These are phyloP conservation scores for Meiosimyza decipiens DNA, from an alignment of 2,888 invertebrate genomes.

Conservation along the genomic window DNA sequence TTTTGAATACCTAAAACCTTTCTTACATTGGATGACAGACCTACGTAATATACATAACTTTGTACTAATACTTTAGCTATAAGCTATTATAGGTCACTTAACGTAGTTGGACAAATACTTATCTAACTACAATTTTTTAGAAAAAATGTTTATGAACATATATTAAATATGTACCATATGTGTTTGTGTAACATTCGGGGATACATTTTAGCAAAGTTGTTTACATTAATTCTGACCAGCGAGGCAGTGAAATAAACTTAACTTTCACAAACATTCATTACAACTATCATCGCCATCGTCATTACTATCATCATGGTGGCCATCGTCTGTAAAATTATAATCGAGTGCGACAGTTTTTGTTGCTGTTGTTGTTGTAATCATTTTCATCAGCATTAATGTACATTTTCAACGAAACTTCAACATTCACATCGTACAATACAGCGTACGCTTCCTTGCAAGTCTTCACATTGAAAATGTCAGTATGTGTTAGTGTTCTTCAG, in stretches of 20 bases:
- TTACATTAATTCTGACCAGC: conserved; percentile 17
- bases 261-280: not conserved
- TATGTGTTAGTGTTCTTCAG: not conserved
- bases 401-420: not conserved
- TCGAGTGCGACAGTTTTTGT: not conserved
- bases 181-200: not conserved
- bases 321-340: not conserved
- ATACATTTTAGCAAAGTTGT: conserved; percentile 14
- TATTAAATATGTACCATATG: no score
- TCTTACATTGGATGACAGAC: no score
- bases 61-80: no score
- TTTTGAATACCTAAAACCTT: no score
- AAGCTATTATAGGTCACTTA: no score
- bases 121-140: no score
- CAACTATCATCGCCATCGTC: not conserved
- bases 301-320: not conserved
- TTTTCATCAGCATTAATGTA: not conserved
- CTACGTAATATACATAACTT: no score
- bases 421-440: not conserved
- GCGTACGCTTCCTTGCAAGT: no score
- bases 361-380: not conserved
- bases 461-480: no score
- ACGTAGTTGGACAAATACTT: no score
- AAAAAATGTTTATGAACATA: no score
- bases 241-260: conserved; percentile 1